Evolutionary conservation across 2,113 vertebrate genomes (phyloP), one percentile per base, ranked within the genome.

Genomic region (Nycticebus coucang): DNA sequence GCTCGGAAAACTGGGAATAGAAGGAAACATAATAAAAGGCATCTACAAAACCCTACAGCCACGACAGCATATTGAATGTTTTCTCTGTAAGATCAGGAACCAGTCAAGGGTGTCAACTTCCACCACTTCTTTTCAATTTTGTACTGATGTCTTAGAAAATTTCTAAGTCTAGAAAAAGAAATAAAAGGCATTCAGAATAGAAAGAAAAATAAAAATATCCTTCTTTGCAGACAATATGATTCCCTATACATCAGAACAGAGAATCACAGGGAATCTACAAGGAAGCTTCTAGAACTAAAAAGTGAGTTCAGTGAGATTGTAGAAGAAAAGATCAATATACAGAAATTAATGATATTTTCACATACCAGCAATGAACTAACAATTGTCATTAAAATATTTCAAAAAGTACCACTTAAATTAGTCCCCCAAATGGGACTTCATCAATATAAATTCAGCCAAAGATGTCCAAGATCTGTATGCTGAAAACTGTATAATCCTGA

Each of bases 191-290:
- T 78, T 82, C n/a, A 22, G 15, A n/a, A 93, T 88, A 28, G 64
- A 89, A 89, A 66, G 33, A 94, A 96, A 96, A 50, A 71, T n/a
- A 60, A 62, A 90, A 45, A 37, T 41, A 79, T 33, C 13, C 4
- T 12, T 86, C 45, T 37, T 87, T 81, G 89, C 28, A 74, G 59
- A 33, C 3, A 74, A 30, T 45, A 75, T 45, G 26, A 75, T 64
- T 57, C 41, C 66, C 60, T 89, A 75, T 26, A 41, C 26, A 64
- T 28, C 3, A 64, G 10, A 64, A 64, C 53, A 66, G 71, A 83
- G 84, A 83, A 53, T 66, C 77, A 77, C 62, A 81, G 22, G 33
- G 4, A 66, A 17, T 41, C 66, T 85, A 7, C 15, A 33, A 75
- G 55, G 55, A 69, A 74, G 4, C 14, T 37, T 28, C 12, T 41